A percentile compares a stretch with the other conserved stretches of the same genome.
Evolutionary conservation across 2,797 vertebrate species (phyloP).

Genomic region (Emydoidea blandingii): DNA sequence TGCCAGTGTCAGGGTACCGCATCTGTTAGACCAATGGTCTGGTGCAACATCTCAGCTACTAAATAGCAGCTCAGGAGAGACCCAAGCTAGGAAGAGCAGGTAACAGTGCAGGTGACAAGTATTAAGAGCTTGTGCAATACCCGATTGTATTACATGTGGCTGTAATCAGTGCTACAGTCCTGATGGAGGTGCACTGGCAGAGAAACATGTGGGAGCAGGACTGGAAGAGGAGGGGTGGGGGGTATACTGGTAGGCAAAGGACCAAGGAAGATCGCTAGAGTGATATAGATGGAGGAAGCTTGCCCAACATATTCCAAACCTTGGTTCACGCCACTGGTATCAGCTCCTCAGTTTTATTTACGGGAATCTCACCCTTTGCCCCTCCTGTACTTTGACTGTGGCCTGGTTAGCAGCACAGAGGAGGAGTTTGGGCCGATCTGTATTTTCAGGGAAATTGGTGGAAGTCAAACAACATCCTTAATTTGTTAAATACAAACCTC

Average conservation of each 20-base stretch:
- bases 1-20: accelerated
- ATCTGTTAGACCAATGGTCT: background rate
- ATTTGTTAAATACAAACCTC: background rate
- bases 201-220: background rate
- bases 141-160: accelerated
- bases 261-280: accelerated
- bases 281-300: background rate
- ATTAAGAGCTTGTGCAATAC: background rate
- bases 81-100: accelerated
- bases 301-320: background rate
- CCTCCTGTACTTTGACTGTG: accelerated
- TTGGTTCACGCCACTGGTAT: background rate
- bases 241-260: accelerated
- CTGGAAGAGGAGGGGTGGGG: background rate
- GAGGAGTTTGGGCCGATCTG: accelerated
- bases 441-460: conserved; percentile 26
- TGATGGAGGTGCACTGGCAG: background rate
- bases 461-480: background rate
- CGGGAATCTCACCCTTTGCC: background rate
- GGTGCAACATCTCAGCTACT: background rate
- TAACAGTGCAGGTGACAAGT: background rate
- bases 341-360: background rate
- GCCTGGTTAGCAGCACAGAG: background rate
- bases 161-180: accelerated
- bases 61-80: background rate